Base-by-base conservation (phyloP, 2,113 vertebrate genomes). In the Hippopotamus amphibius region DNA sequence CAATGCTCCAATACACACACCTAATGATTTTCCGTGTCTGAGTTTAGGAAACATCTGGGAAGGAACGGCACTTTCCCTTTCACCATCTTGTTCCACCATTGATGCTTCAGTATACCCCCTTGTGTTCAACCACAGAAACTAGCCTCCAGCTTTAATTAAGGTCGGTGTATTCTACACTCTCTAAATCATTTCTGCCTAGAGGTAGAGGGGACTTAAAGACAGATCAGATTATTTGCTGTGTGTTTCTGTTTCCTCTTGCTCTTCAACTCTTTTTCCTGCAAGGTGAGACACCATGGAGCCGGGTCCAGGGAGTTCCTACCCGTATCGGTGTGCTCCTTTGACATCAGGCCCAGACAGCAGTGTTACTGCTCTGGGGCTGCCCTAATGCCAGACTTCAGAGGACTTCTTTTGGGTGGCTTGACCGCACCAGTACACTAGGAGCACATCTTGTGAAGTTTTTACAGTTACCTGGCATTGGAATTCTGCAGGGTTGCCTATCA, bases 401-500 rank as follows among this genome's bases (percentile, higher is more conserved):
- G 57, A 1, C 1, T 17, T 50, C 10, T 12, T 21, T 21, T 2
- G 30, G 7, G 22, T 1, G 37, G 55, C 46, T 65, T 30, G 28
- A 50, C 10, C 0, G 11, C 1, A 33, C 21, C 2, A 0, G 4
- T 2, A 4, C 17, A 0, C 19, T 12, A 7, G 33, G 37, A 33
- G 17, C 11, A 2, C 9, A 5, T 0, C 16, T 17, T 48, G 7
- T 3, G 16, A 6, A 7, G 17, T 59, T 69, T 15, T 10, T 53
- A 11, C 24, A 6, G 5, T 3, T 15, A 5, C 5, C 11, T 7
- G 14, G 43, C 19, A 0, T 0, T 48, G 53, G 37, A 28, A 30
- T 89, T 55, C 26, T 21, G 5, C 37, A 69, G 84, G 57, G 14
- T 37, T 13, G 5, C 7, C 24, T 30, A 90, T 46, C 26, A 50